Evolutionary conservation across 1,140 invertebrate species (phyloP), one percentile per base, ranked within the genome.

Genomic region (Brachionus rotundiformis): DNA sequence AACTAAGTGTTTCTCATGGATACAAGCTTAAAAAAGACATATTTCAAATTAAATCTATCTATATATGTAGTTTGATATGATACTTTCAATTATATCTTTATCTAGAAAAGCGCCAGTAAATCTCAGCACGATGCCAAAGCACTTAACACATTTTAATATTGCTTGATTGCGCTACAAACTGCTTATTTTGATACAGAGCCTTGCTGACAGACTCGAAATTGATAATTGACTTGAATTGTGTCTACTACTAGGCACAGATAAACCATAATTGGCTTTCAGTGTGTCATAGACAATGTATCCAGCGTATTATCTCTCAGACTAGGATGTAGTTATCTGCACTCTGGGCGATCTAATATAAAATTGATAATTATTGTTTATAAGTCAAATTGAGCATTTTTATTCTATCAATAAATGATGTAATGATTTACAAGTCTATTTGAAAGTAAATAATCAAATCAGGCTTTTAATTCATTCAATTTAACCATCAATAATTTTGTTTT

Each of bases 121-220:
- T 73, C 68, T 25, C 68, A 73, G 68, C 68, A 73, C 19, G 68
- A 25, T 25, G 19, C 29, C 68, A 44, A 73, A 73, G 68, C 68
- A 73, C 68, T 73, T 73, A 73, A 73, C 68, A 73, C 68, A 73
- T 73, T 73, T 71, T 73, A 27, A 73, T 73, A 39, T 27, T 25
- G 68, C 25, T 73, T 73, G 68, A 73, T 73, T 73, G 68, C 36
- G 39, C 27, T 73, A 73, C 19, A 71, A 23, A 73, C 68, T 73
- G 68, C 68, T 73, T 44, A 73, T 73, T 73, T 73, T 73, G 39
- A 73, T 25, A 31, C 68, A 23, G 19, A 10, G 23, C 19, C 23
- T n/a, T 73, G 23, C 68, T 73, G 33, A 39, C 41, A 36, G 29
- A 36, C 31, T 68, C 16, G 36, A 23, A 68, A 68, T 68, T 68